Evolutionary conservation across 2,888 invertebrate genomes (phyloP).

Genomic region (Drepana falcataria): DNA sequence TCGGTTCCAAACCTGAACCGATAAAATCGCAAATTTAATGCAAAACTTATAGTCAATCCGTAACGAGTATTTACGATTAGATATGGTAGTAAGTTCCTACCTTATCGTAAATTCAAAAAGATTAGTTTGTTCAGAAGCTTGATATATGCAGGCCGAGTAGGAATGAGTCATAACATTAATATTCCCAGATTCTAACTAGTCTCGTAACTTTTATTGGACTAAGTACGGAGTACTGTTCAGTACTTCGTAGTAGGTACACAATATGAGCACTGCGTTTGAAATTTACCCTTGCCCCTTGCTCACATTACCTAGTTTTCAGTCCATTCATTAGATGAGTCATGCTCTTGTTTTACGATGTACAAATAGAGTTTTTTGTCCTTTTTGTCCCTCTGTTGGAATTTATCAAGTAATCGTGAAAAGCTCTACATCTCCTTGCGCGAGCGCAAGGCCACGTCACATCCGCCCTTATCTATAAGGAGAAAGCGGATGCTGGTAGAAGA

Average conservation of each 20-base stretch:
- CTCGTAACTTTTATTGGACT: too few species aligned
- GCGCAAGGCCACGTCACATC: constrained; percentile 68
- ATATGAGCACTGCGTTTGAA: not conserved
- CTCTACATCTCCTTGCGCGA: constrained; percentile 46
- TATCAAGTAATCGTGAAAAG: constrained; percentile 74
- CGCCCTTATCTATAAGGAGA: constrained; percentile 62
- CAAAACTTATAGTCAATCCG: constrained; percentile 42
- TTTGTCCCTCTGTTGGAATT: constrained; percentile 59
- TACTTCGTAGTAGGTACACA: too few species aligned
- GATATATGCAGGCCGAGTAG: constrained; percentile 1
- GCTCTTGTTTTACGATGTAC: constrained; percentile 28
- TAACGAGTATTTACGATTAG: not conserved
- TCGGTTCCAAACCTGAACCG: constrained; percentile 43
- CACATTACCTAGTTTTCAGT: not conserved
- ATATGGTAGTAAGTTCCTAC: not conserved
- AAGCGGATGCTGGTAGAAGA: constrained; percentile 61
- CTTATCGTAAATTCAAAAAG: not conserved
- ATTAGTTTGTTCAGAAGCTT: constrained; percentile 13
- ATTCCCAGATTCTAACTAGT: not conserved
- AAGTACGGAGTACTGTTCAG: too few species aligned
- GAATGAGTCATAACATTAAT: not conserved
- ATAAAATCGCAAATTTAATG: constrained; percentile 51
- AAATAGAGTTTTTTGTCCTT: constrained; percentile 34
- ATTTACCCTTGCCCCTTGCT: not conserved
- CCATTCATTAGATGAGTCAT: constrained; percentile 47